These are phyloP conservation scores for Ochropacha duplaris DNA, from an alignment of 2,888 invertebrate genomes.

Conservation along the genomic window DNA sequence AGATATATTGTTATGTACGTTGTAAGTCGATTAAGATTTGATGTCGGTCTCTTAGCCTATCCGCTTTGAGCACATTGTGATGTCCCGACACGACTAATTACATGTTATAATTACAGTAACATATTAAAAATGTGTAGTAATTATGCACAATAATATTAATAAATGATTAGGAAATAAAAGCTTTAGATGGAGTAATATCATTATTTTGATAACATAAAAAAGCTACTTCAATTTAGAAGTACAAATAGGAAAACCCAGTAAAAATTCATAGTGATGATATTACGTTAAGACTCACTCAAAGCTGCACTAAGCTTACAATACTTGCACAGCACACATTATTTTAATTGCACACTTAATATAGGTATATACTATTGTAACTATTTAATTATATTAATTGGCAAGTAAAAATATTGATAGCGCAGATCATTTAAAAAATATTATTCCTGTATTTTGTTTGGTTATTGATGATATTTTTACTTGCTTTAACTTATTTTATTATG, in stretches of 20 bases:
- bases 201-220: background rate
- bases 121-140: background rate
- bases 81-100: background rate
- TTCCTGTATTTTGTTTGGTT: background rate
- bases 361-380: too few relatives aligned
- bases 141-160: background rate
- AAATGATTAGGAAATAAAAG: background rate
- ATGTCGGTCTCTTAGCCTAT: constrained; percentile 1
- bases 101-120: background rate
- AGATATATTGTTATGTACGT: constrained; percentile 5
- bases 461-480: background rate
- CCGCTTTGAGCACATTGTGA: background rate
- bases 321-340: constrained; percentile 22
- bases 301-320: constrained; percentile 16
- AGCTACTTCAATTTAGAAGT: too few relatives aligned
- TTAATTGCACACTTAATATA: constrained; percentile 26
- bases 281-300: constrained; percentile 14
- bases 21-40: constrained; percentile 4
- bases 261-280: constrained; percentile 17
- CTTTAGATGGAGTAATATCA: background rate
- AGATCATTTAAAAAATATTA: background rate
- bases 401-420: background rate
- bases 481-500: background rate
- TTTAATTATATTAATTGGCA: background rate
- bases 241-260: constrained; percentile 9